A percentile compares a stretch with the other conserved stretches of the same genome.
Evolutionary conservation across 2,797 vertebrate species (phyloP).

Genomic region (Loriculus beryllinus): DNA sequence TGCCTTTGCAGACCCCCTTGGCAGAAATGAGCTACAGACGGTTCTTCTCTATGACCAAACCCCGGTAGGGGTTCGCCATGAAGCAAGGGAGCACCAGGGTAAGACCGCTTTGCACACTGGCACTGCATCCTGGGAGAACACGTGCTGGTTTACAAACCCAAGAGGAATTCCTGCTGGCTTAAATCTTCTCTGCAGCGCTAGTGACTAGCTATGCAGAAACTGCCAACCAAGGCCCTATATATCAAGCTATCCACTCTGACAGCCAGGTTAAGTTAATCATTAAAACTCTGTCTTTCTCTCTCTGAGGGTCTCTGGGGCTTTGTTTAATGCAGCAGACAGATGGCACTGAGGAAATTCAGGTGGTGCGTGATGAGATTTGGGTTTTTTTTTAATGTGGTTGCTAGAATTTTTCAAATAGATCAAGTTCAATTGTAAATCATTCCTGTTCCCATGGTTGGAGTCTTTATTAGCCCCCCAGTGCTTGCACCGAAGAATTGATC

Average conservation of each 20-base stretch:
- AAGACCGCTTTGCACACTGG: rapidly evolving
- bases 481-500: constrained; percentile 16
- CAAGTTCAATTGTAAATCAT: constrained; percentile 65
- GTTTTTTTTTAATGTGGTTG: constrained; percentile 32
- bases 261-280: constrained; percentile 62
- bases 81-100: background rate
- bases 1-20: background rate
- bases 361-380: constrained; percentile 54
- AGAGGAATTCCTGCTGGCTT: background rate
- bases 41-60: background rate
- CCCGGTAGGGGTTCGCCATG: rapidly evolving
- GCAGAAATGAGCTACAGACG: background rate
- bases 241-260: constrained; percentile 52
- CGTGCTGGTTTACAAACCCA: rapidly evolving
- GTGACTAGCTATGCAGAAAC: background rate
- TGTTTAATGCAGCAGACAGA: constrained; percentile 68
- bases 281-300: constrained; percentile 57
- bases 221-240: constrained; percentile 14
- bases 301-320: constrained; percentile 40
- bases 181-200: background rate
- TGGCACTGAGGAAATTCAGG: constrained; percentile 69
- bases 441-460: background rate
- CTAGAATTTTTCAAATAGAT: constrained; percentile 61
- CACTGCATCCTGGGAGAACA: rapidly evolving
- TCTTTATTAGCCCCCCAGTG: constrained; percentile 17